Evolutionary conservation across 2,797 vertebrate genomes (phyloP), one percentile per base, ranked within the genome.

Genomic region (Mergus octosetaceus): DNA sequence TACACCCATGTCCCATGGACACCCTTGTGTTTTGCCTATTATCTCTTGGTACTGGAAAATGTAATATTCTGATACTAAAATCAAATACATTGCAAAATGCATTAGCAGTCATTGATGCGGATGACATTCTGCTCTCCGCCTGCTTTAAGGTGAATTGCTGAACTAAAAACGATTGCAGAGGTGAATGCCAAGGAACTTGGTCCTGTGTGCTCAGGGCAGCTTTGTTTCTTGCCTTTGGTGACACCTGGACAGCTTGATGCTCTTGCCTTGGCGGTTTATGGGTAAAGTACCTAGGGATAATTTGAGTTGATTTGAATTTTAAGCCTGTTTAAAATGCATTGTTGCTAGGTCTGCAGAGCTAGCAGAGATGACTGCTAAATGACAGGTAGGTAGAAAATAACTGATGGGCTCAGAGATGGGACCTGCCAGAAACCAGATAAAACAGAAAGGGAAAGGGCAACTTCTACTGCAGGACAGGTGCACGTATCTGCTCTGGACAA

Each of bases 41-140:
- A 91, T 90, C 62, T 90, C 76, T 66, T 73, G 30, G 60, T 96
- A 89, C 58, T 86, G 79, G 79, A 54, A 96, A 74, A 39, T 49
- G 43, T 92, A 95, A 95, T 95, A 90, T 94, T 78, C 94, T 94
- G 86, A 92, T 95, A 95, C 95, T 96, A 97, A 95, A 91, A 94
- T 90, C 80, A 69, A 41, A 81, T 96, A 89, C 66, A 74, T 51
- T 94, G 77, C 38, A 78, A 96, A 95, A 71, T 27, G 4, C 45
- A 85, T 96, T 89, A 96, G 65, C 41, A 68, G 49, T 60, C 70
- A 84, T 22, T 57, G 74, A 68, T 60, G 45, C 68, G 21, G 66
- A 53, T 83, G 70, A 71, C 69, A 38, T 11, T 89, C 54, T 22
- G 56, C 73, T 83, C 51, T 24, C 13, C 49, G 45, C 51, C 60